These are phyloP conservation scores for Lontra canadensis DNA, from an alignment of 2,113 vertebrate species.

Conservation along the genomic window DNA sequence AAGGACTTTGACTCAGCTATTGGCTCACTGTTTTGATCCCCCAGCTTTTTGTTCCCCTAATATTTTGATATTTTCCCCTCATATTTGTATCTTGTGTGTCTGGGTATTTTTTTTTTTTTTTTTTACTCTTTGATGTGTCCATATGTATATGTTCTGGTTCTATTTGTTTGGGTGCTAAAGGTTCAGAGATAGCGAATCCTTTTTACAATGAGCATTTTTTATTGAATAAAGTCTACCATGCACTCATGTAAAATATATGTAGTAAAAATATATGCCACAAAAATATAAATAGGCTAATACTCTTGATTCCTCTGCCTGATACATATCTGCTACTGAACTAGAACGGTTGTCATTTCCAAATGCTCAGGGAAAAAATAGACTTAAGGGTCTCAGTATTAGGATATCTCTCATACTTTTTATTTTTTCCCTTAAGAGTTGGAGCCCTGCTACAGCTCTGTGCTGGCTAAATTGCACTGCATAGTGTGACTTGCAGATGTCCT, in stretches of 20 bases:
- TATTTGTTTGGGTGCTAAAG: background rate
- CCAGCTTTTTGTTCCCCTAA: background rate
- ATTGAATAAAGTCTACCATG: background rate
- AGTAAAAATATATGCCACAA: background rate
- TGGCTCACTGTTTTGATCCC: background rate
- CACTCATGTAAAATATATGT: background rate
- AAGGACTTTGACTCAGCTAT: background rate
- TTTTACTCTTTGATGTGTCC: background rate
- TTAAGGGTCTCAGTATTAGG: background rate
- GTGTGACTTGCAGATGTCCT: background rate
- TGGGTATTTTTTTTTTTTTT: background rate
- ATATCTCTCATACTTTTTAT: background rate
- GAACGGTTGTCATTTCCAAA: background rate
- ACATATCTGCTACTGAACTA: background rate
- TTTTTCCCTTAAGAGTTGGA: background rate
- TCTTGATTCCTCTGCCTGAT: background rate
- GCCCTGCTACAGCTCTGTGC: background rate
- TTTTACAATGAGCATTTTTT: constrained; percentile 3
- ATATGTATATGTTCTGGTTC: background rate
- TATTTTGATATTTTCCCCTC: background rate
- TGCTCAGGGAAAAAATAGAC: background rate
- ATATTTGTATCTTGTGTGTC: background rate
- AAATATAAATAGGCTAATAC: background rate
- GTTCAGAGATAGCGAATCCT: background rate
- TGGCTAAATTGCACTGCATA: background rate